Evolutionary conservation across 92 coral and sea anemone species (phyloP).

Genomic region (Porites divaricata): DNA sequence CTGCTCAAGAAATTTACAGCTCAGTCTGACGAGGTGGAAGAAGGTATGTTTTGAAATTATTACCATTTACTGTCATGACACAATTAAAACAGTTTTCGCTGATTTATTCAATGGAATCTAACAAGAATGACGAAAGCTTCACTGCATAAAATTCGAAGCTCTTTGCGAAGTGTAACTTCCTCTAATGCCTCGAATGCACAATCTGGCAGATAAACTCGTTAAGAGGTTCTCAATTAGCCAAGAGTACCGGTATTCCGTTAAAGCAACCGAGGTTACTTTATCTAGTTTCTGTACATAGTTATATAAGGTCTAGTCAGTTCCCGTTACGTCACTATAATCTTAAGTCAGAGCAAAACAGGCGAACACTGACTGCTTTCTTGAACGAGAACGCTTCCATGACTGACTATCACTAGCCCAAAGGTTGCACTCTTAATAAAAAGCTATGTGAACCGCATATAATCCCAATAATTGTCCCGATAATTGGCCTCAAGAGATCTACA

Average conservation of each 20-base stretch:
- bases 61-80: not conserved
- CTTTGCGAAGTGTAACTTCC: not conserved
- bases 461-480: constrained; percentile 36
- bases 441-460: constrained; percentile 24
- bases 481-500: constrained; percentile 28
- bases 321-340: constrained; percentile 12
- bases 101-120: not conserved
- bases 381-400: constrained; percentile 23
- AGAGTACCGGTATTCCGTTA: too few species aligned
- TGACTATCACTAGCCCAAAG: constrained; percentile 14
- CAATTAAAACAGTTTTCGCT: not conserved
- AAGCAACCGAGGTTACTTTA: not conserved
- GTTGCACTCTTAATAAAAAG: constrained; percentile 26
- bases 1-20: constrained; percentile 55
- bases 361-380: not conserved
- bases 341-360: not conserved
- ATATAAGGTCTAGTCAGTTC: not conserved
- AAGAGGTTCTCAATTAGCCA: not conserved
- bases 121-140: too few species aligned
- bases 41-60: constrained; percentile 35
- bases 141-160: too few species aligned
- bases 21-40: constrained; percentile 51
- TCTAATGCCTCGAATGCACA: not conserved
- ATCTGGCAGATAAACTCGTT: not conserved
- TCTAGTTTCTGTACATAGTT: not conserved